Evolutionary conservation across 2,888 invertebrate species (phyloP).

Genomic region (Neoitamus cyanurus): DNA sequence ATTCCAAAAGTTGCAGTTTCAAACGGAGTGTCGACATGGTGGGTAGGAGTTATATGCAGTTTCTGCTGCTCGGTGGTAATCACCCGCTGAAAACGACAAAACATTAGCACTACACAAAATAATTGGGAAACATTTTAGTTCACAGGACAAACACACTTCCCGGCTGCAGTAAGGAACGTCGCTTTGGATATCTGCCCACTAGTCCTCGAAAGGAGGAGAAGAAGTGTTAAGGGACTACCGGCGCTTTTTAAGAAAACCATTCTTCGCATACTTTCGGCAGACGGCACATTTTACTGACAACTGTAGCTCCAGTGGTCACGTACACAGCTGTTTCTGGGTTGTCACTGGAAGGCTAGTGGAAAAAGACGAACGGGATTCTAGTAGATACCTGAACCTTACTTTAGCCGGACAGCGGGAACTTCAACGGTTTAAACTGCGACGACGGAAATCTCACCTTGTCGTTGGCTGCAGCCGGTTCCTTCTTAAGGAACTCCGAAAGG

Average conservation of each 20-base stretch:
- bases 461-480: neutral
- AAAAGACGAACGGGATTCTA: neutral
- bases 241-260: neutral
- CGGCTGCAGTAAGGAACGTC: neutral
- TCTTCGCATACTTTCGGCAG: neutral
- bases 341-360: neutral
- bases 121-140: neutral
- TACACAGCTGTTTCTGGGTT: neutral
- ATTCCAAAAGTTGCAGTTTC: slow-evolving; percentile 85
- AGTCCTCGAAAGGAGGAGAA: neutral
- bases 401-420: too few relatives aligned
- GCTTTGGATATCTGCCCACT: neutral
- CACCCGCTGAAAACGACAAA: slow-evolving; percentile 58
- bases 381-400: neutral
- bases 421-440: too few relatives aligned
- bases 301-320: neutral
- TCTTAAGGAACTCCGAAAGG: neutral
- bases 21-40: slow-evolving; percentile 59
- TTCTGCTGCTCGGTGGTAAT: slow-evolving; percentile 64
- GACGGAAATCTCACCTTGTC: neutral
- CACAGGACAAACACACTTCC: slow-evolving; percentile 27
- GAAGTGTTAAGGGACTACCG: neutral
- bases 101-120: neutral
- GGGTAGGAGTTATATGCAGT: slow-evolving; percentile 60
- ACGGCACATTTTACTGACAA: neutral